phyloP scores from a whole-genome alignment of 2,113 vertebrate species.

The Narcine bancroftii region DNA sequence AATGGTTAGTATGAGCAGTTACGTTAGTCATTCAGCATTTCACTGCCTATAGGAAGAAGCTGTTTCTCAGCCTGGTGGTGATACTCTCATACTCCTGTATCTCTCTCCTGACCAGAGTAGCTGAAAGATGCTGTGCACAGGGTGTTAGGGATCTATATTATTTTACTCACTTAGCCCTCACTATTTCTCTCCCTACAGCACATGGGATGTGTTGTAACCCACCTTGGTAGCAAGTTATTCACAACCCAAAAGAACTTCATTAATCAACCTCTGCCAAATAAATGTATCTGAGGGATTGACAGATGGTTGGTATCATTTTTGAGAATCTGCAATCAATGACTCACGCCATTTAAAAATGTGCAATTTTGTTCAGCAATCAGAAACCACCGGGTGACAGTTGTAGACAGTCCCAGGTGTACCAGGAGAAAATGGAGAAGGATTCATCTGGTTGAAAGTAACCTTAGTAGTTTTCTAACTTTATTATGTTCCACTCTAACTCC shows the following conservation, averaged over 20 bases:
- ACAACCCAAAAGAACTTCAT: neutral
- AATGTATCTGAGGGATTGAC: neutral
- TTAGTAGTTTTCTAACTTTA: neutral
- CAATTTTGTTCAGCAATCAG: neutral
- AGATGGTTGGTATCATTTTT: neutral
- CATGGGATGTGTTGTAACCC: no score
- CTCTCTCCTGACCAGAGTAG: no score
- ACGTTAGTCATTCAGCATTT: no score
- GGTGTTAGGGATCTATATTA: no score
- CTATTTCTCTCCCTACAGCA: no score
- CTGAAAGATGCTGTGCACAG: no score
- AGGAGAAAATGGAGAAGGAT: neutral
- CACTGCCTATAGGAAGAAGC: no score
- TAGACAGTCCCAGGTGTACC: neutral
- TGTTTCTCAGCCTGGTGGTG: no score
- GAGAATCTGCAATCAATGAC: neutral
- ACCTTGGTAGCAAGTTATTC: no score
- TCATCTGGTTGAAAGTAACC: neutral
- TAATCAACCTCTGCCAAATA: neutral
- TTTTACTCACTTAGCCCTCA: no score
- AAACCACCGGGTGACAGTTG: neutral
- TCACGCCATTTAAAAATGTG: neutral
- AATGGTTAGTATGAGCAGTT: no score
- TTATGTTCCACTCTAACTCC: neutral
- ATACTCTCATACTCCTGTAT: no score